phyloP scores from a whole-genome alignment of 2,888 invertebrate genomes.

The Mycalesis mineus region DNA sequence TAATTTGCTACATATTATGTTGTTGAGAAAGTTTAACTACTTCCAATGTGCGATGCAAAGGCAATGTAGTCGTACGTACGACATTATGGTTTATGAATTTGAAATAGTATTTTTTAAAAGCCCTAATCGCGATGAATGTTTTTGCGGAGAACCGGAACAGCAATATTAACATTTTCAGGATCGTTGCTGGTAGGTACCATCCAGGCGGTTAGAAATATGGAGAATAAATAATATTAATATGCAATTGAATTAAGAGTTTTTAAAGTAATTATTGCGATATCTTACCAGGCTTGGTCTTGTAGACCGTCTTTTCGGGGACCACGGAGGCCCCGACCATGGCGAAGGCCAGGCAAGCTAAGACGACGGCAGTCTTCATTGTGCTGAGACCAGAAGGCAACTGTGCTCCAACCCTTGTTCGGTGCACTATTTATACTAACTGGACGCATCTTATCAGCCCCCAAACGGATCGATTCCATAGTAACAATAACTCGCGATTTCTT shows the following conservation, averaged over 20 bases:
- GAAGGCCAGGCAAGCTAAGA: conserved; percentile 58
- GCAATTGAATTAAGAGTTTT: background rate
- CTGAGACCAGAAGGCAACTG: conserved; percentile 53
- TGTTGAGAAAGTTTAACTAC: too few relatives aligned
- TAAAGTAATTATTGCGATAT: background rate
- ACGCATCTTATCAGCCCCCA: conserved; percentile 29
- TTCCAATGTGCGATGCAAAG: too few relatives aligned
- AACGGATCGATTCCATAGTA: conserved; percentile 23
- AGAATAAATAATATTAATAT: too few relatives aligned
- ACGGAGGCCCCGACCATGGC: conserved; percentile 49
- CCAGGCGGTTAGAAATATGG: too few relatives aligned
- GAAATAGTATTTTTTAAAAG: too few relatives aligned
- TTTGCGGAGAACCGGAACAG: too few relatives aligned
- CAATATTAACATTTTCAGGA: too few relatives aligned
- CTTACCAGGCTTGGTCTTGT: conserved; percentile 36
- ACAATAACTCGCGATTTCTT: conserved; percentile 25
- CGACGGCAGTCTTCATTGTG: conserved; percentile 71
- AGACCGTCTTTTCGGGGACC: conserved; percentile 30
- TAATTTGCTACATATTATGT: too few relatives aligned
- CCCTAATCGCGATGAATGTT: background rate
- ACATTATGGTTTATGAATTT: too few relatives aligned
- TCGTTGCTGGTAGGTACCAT: too few relatives aligned
- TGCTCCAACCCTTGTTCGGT: conserved; percentile 29
- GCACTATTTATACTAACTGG: conserved; percentile 34
- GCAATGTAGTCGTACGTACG: too few relatives aligned